These are phyloP conservation scores for Lasius fuliginosus DNA, from an alignment of 2,888 invertebrate genomes.

Conservation along the genomic window DNA sequence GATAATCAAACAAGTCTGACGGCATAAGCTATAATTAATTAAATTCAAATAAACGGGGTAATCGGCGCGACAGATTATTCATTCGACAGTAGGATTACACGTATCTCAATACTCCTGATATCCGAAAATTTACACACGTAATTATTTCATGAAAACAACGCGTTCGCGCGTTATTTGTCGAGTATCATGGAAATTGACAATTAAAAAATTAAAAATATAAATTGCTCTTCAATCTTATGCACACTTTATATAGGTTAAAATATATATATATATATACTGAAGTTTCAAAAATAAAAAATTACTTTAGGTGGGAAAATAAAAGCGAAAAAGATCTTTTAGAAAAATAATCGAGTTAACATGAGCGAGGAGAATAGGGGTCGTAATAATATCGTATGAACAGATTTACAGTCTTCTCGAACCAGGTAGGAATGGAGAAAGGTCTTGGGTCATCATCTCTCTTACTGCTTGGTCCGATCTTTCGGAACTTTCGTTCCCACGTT, in stretches of 20 bases:
- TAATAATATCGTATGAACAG: constrained; percentile 35
- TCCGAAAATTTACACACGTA: constrained; percentile 59
- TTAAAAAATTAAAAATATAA: neutral
- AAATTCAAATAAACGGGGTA: constrained; percentile 71
- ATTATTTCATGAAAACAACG: constrained; percentile 58
- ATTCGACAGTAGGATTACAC: constrained; percentile 67
- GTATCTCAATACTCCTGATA: constrained; percentile 55
- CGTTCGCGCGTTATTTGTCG: constrained; percentile 23
- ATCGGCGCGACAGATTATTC: constrained; percentile 70
- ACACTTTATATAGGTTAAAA: neutral
- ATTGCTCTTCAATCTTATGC: constrained; percentile 1
- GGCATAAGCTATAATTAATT: constrained; percentile 71
- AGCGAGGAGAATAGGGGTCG: neutral
- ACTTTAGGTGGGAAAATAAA: neutral
- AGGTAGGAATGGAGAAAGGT: constrained; percentile 9
- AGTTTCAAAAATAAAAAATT: neutral
- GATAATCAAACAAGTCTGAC: constrained; percentile 68
- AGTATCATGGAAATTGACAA: constrained; percentile 6
- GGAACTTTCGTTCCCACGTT: constrained; percentile 55
- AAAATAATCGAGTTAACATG: constrained; percentile 28
- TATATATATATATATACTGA: too few relatives aligned
- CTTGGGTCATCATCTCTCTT: constrained; percentile 31
- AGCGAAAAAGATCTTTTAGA: neutral
- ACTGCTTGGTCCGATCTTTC: constrained; percentile 33
- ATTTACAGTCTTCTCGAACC: constrained; percentile 31